Evolutionary conservation across 2,888 invertebrate species (phyloP).

Genomic region (Melolontha melolontha): DNA sequence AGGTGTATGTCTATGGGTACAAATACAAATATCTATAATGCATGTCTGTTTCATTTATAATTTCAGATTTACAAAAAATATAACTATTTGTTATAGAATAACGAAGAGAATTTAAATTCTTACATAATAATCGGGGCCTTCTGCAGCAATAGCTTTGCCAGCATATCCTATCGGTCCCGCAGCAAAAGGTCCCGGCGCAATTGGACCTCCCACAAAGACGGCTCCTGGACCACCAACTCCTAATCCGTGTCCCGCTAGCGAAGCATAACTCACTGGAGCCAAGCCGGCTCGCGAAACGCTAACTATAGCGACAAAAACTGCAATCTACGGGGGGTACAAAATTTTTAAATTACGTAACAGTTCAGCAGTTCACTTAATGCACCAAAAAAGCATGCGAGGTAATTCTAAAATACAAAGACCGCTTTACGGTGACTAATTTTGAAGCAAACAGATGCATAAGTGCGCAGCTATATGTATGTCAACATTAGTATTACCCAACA

Average conservation of each 20-base stretch:
- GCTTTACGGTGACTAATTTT: background rate
- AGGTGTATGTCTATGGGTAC: too few species aligned
- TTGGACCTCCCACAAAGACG: constrained; percentile 29
- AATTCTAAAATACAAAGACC: background rate
- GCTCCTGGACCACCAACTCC: constrained; percentile 37
- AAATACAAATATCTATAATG: too few species aligned
- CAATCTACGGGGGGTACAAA: constrained; percentile 21
- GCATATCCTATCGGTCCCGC: constrained; percentile 20
- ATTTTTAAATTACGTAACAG: background rate
- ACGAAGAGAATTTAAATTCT: constrained; percentile 6
- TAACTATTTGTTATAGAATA: too few species aligned
- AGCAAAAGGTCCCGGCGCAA: constrained; percentile 18
- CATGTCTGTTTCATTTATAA: too few species aligned
- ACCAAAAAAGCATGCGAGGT: background rate
- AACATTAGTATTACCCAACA: background rate
- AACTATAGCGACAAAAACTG: constrained; percentile 24
- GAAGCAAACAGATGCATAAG: too few species aligned
- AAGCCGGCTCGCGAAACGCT: constrained; percentile 43
- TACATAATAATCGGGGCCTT: constrained; percentile 50
- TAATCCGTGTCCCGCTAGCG: constrained; percentile 44
- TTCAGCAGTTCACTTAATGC: background rate
- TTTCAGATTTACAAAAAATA: too few species aligned
- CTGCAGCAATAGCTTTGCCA: constrained; percentile 32
- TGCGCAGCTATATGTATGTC: too few species aligned
- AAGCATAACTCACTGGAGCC: constrained; percentile 45